phyloP scores from a whole-genome alignment of 2,888 invertebrate genomes.

The Chelonus formosanus region DNA sequence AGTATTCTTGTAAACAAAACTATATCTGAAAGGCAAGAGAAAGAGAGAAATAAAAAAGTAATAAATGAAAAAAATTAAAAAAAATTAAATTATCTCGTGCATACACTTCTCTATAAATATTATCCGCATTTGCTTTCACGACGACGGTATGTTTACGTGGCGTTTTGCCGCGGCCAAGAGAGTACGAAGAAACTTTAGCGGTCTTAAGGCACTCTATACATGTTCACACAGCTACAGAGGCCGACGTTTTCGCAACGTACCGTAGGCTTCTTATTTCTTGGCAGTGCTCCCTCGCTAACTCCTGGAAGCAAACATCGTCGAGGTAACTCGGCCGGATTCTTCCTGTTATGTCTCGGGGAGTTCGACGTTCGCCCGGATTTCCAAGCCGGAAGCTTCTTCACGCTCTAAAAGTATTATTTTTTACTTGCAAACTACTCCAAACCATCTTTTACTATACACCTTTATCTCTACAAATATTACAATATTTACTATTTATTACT shows the following conservation, averaged over 20 bases:
- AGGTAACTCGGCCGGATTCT: constrained; percentile 27
- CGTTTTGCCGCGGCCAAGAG: constrained; percentile 24
- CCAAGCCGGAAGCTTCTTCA: constrained; percentile 13
- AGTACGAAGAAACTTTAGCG: constrained; percentile 10
- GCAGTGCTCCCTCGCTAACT: constrained; percentile 57
- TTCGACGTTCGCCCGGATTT: constrained; percentile 25
- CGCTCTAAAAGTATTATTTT: constrained; percentile 9
- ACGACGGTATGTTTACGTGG: constrained; percentile 37
- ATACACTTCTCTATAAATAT: constrained; percentile 29
- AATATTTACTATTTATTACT: too few species aligned
- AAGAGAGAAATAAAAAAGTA: not conserved
- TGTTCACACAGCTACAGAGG: constrained; percentile 31
- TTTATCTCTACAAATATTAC: too few species aligned
- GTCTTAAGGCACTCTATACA: not conserved
- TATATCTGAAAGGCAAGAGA: not conserved
- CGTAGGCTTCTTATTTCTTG: constrained; percentile 56
- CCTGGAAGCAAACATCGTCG: constrained; percentile 36
- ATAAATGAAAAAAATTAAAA: not conserved
- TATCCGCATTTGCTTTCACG: constrained; percentile 27
- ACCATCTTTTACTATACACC: too few species aligned
- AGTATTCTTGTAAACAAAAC: not conserved
- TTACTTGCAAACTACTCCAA: not conserved
- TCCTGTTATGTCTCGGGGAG: constrained; percentile 13
- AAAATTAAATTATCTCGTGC: constrained; percentile 10
- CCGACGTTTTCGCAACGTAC: constrained; percentile 59